Base-by-base conservation (phyloP, 2,888 invertebrate genomes). In the Meiosimyza platycephala region DNA sequence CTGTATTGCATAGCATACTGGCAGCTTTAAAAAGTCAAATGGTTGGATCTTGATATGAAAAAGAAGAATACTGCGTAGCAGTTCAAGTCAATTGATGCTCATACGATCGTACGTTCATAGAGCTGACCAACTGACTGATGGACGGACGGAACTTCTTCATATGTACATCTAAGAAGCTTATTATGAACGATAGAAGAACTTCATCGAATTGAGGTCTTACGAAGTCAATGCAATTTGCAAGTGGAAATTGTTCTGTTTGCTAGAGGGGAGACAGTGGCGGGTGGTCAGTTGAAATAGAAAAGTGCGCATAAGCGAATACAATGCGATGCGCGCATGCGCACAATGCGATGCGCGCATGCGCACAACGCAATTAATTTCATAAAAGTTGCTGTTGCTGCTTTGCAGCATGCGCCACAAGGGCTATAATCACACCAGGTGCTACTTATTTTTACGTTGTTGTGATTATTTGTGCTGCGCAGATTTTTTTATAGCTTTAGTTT, bases 361-460 rank as follows among this genome's bases (percentile, higher is more conserved):
- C 54, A 9, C 47, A n/a, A 40, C 4, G 62, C 54, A 60, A 70
- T 64, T 64, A 64, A 64, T 64, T 64, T 16, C 64, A 16, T 22
- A 3, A 18, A 51, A 22, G 28, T 51, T 28, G 64, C 64, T 51
- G 48, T 40, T 40, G 48, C 47, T 62, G 69, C 69, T n/a, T 52
- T 51, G 63, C 68, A 68, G 54, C 62, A 64, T 59, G 69, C 62
- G 70, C 69, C 62, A 51, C 69, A 33, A 69, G 63, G 70, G 62
- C 63, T 40, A 51, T 40, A 70, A 62, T 70, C 70, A 62, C 70
- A 63, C 70, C 70, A 62, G 70, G 70, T 63, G 63, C 60, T 70
- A 52, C 40, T 62, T 40, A 54, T 55, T 15, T 65, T 65, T 64
- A n/a, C 28, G 22, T 48, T 64, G 33, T 40, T 48, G 51, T 16